Conservation (phyloP, 2,888 invertebrate species). For the Lithophane socia region DNA sequence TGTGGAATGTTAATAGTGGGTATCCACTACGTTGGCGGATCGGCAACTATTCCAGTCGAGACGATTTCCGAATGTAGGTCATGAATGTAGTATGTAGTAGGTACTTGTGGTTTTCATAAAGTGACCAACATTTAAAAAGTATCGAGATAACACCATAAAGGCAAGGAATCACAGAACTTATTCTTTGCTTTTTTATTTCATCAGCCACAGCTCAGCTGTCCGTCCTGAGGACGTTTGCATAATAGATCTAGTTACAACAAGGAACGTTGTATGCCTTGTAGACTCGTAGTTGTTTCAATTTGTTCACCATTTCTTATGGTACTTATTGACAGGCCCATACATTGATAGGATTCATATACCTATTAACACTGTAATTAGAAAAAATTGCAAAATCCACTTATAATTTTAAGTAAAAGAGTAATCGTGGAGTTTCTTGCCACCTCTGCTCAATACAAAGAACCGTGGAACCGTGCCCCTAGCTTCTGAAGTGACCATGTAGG, state of each 20-base stretch:
- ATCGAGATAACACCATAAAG: not conserved
- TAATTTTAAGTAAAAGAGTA: too few species aligned
- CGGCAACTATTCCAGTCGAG: not conserved
- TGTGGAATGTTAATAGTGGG: conserved; percentile 1
- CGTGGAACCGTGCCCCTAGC: too few species aligned
- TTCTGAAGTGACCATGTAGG: too few species aligned
- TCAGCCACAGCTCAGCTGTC: not conserved
- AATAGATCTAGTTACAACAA: not conserved
- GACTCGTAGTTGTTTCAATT: too few species aligned
- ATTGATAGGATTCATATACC: too few species aligned
- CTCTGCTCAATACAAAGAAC: too few species aligned
- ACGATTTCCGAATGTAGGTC: not conserved
- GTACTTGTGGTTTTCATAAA: not conserved
- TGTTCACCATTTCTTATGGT: too few species aligned
- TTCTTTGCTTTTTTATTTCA: not conserved
- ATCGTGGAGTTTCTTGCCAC: too few species aligned
- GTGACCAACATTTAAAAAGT: not conserved
- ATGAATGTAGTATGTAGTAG: not conserved
- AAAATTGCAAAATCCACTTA: too few species aligned
- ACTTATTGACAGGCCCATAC: too few species aligned
- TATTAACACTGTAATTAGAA: too few species aligned
- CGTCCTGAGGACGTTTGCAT: not conserved
- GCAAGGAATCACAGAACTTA: not conserved
- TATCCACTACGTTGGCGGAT: not conserved
- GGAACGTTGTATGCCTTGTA: too few species aligned